Evolutionary conservation across 2,113 vertebrate genomes (phyloP).

Genomic region (Pterocles burchelli): DNA sequence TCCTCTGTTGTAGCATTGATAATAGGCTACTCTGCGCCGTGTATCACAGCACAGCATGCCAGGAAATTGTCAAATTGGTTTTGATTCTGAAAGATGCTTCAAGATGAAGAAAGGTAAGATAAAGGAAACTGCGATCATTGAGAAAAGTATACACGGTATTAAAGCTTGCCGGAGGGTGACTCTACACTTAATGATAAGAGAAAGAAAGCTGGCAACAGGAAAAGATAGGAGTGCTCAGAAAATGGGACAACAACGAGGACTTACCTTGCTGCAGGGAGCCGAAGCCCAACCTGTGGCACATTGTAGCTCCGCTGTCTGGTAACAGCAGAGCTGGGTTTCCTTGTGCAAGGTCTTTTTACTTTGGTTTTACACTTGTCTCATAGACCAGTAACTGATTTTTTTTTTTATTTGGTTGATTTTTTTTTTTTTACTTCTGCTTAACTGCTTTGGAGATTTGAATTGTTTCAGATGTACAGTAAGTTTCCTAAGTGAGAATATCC

Average conservation of each 20-base stretch:
- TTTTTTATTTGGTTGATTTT: not conserved
- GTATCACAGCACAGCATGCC: not conserved
- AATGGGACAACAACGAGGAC: not conserved
- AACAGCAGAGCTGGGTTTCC: rapidly evolving
- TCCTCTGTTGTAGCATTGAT: slow-evolving; percentile 1
- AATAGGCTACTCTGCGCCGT: not conserved
- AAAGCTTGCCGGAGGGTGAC: not conserved
- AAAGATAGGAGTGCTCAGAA: not conserved
- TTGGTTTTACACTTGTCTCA: not conserved
- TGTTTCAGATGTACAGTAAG: not conserved
- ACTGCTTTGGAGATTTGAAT: not conserved
- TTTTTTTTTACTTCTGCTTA: not conserved
- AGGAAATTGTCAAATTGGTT: slow-evolving; percentile 29
- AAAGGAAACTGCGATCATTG: not conserved
- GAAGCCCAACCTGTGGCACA: not conserved
- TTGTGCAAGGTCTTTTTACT: not conserved
- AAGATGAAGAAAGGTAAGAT: not conserved
- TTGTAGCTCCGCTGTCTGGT: not conserved
- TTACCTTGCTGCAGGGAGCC: not conserved
- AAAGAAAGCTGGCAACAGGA: not conserved
- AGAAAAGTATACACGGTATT: not conserved
- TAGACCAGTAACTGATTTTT: not conserved
- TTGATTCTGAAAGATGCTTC: slow-evolving; percentile 7
- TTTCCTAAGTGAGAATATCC: not conserved
- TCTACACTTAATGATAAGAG: not conserved